Percentiles rank a stretch among this genome's conserved stretches.
Conservation (phyloP, 1,140 invertebrate genomes). For the Zaprionus inermis region DNA sequence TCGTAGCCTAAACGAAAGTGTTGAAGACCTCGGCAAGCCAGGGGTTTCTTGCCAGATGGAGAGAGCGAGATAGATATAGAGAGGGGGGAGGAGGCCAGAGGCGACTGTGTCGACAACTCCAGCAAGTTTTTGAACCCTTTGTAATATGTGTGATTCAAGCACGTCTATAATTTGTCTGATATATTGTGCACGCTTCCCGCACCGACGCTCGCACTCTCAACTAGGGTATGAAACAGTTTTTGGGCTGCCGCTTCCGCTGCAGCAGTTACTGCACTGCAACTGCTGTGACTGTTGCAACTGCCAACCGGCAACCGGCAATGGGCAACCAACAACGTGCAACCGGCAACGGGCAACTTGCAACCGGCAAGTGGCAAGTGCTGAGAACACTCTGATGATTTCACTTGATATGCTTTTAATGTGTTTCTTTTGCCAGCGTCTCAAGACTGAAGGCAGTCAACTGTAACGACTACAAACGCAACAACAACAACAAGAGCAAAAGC, state of each 20-base stretch:
- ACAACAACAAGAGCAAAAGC: slow-evolving; percentile 5
- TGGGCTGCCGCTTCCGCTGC: slow-evolving; percentile 41
- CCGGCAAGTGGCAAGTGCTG: slow-evolving; percentile 53
- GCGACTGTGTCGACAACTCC: not conserved
- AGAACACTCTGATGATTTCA: slow-evolving; percentile 69
- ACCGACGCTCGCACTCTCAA: not conserved
- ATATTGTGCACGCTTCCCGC: not conserved
- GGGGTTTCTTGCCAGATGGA: not conserved
- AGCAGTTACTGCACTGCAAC: slow-evolving; percentile 12
- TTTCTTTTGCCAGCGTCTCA: slow-evolving; percentile 65
- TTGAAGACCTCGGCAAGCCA: slow-evolving; percentile 10
- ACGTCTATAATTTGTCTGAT: not conserved
- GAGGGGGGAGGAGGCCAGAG: not conserved
- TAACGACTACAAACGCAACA: slow-evolving; percentile 38
- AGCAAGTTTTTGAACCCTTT: not conserved
- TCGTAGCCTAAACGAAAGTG: slow-evolving; percentile 28
- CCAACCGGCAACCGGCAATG: slow-evolving; percentile 21
- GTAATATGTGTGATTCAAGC: not conserved
- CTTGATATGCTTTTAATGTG: slow-evolving; percentile 79
- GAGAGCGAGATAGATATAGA: slow-evolving; percentile 8
- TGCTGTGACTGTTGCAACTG: slow-evolving; percentile 13
- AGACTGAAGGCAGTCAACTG: slow-evolving; percentile 68
- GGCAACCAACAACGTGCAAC: slow-evolving; percentile 35
- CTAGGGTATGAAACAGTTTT: slow-evolving; percentile 36
- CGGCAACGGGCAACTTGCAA: slow-evolving; percentile 31